Base-by-base conservation (phyloP, 2,888 invertebrate species). In the Tenthredo livida region DNA sequence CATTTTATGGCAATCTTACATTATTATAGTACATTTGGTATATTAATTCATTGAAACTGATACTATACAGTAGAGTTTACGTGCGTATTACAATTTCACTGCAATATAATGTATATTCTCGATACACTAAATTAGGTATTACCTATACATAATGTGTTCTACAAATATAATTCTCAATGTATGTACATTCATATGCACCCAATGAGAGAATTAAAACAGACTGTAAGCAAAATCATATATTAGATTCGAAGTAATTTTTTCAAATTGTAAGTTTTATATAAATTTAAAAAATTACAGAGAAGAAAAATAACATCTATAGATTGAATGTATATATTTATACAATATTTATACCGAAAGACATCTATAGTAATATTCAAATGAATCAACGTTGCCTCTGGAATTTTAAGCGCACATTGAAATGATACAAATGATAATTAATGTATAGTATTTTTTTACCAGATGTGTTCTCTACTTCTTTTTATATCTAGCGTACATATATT, bases 401-500 rank as follows among this genome's bases (percentile, higher is more conserved):
- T 54, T 77, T 77, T 25, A 33, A 54, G n/a, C 77, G 50, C 54
- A 29, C 77, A 54, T 77, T 33, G 50, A 77, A 77, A 33, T 15
- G n/a, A 80, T 80, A 29, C 37, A 37, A 58, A 80, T 40, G n/a
- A 61, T 61, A 47, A 73, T 33, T 54, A 61, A 61, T 80, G 40
- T 80, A 61, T 47, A 67, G 40, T 80, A 83, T 87, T 85, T 88
- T 87, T 86, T 90, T 90, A 90, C 90, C 90, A 90, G 89, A 90
- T 90, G 90, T 90, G 90, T 90, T 90, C 90, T 89, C 86, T 87
- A 85, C 85, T 47, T 86, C 85, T 84, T 85, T 86, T 84, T 37
- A 78, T 70, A 85, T 58, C 65, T 85, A 50, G 54, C 47, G n/a
- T 75, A 54, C 77, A 80, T 61, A 80, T 58, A 80, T 80, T 80